Evolutionary conservation across 2,113 vertebrate species (phyloP).

Genomic region (Eudyptes chrysolophus): DNA sequence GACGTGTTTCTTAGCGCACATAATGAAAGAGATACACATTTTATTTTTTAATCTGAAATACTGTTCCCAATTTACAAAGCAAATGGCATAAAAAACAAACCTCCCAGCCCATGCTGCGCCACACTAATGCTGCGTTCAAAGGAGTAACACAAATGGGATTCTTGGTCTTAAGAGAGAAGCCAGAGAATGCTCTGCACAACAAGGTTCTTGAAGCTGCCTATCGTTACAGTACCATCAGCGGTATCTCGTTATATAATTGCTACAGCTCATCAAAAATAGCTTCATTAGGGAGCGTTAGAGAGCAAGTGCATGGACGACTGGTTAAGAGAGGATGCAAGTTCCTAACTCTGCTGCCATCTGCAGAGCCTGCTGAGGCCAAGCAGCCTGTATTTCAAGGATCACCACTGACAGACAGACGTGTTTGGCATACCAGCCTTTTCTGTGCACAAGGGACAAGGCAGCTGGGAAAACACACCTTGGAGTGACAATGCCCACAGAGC

Average conservation of each 20-base stretch:
- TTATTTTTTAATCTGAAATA: background rate
- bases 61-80: background rate
- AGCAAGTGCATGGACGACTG: background rate
- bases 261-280: background rate
- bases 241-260: background rate
- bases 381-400: background rate
- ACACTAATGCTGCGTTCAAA: background rate
- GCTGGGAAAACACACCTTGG: constrained; percentile 61
- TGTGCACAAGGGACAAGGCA: background rate
- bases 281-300: background rate
- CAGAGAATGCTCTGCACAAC: background rate
- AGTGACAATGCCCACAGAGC: constrained; percentile 74
- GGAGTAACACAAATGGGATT: background rate
- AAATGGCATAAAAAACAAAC: background rate
- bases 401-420: background rate
- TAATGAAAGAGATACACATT: background rate
- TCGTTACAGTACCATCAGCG: background rate
- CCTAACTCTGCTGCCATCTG: constrained; percentile 54
- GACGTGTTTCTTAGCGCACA: background rate
- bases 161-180: background rate
- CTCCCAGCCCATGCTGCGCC: background rate
- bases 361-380: constrained; percentile 20
- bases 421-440: background rate
- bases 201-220: background rate
- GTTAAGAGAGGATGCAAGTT: background rate